Base-by-base conservation (phyloP, 2,113 vertebrate genomes). In the Dascyllus trimaculatus region DNA sequence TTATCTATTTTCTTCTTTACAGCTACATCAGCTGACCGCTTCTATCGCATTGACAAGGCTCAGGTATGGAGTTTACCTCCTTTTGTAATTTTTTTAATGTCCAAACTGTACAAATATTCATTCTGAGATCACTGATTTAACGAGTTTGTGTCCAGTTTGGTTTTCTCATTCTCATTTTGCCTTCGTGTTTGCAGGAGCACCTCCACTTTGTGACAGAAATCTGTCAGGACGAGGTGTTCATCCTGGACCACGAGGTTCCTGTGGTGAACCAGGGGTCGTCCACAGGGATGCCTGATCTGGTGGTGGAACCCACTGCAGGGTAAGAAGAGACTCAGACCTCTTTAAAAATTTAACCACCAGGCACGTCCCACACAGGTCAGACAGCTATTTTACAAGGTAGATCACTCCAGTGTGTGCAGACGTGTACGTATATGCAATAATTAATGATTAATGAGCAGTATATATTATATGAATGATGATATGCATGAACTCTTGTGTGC, bases 181-280 rank as follows among this genome's bases (percentile, higher is more conserved):
- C 11, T 58, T 8, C 45, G 21, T 69, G 58, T 59, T 11, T 78
- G 76, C 71, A 99, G 98, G 98, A 99, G 95, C 97, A 99, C 89
- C 96, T 99, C 75, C 98, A 99, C 94, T 99, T 98, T 91, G 98
- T 99, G 91, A 99, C 97, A 0, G 98, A 99, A 92, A 97, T 99
- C 89, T 98, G 97, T 72, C 97, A 98, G 80, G 98, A 99, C 15
- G 98, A 99, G 92, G 96, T 99, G 77, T 99, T 99, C 82, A 99
- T 99, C 91, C 92, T 99, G 92, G 98, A 99, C 87, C 97, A 97
- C 38, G 96, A 98, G 87, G 89, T 92, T 64, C 94, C 93, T 1
- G 68, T 87, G 71, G 89, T 86, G 18, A 95, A 92, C 88, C 95
- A 95, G 81, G 93, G 77, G 0, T 90, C 94, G 2, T 94, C 95